Evolutionary conservation across 2,888 invertebrate species (phyloP).

Genomic region (Siphonodentalium dalli): DNA sequence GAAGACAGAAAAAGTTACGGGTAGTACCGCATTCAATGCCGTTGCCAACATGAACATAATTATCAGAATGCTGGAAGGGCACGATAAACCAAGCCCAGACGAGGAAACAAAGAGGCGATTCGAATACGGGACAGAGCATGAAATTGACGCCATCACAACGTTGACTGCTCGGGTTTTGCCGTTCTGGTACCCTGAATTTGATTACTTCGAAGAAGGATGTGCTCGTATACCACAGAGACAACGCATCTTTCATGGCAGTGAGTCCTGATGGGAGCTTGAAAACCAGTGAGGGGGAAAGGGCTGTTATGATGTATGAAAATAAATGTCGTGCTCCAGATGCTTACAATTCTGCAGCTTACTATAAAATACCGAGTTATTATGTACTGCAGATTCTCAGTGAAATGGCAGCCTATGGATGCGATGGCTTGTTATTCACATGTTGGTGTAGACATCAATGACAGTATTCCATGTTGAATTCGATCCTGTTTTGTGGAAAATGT

Average conservation of each 20-base stretch:
- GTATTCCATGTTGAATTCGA: constrained; percentile 4
- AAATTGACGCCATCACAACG: constrained; percentile 6
- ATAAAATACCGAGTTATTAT: constrained; percentile 6
- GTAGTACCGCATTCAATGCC: too few relatives aligned
- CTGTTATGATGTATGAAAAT: constrained; percentile 8
- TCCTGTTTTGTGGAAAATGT: not conserved
- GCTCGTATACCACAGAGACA: not conserved
- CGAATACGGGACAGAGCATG: constrained; percentile 13
- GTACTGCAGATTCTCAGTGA: constrained; percentile 4
- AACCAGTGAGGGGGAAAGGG: not conserved
- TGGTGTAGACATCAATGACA: constrained; percentile 10
- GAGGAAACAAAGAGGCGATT: not conserved
- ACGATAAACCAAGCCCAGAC: not conserved
- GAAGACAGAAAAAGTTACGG: too few relatives aligned
- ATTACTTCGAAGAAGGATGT: constrained; percentile 14
- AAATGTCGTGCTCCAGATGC: constrained; percentile 2
- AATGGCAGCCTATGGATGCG: constrained; percentile 2
- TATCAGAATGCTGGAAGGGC: too few relatives aligned
- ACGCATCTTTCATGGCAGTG: constrained; percentile 7
- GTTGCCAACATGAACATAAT: too few relatives aligned
- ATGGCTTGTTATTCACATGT: constrained; percentile 6
- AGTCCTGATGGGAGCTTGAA: constrained; percentile 10
- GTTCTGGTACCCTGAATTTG: not conserved
- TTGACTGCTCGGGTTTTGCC: constrained; percentile 3
- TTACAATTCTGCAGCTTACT: constrained; percentile 2